These are phyloP conservation scores for Paragorgia papillata DNA, from an alignment of 92 coral and sea anemone genomes.

Conservation along the genomic window DNA sequence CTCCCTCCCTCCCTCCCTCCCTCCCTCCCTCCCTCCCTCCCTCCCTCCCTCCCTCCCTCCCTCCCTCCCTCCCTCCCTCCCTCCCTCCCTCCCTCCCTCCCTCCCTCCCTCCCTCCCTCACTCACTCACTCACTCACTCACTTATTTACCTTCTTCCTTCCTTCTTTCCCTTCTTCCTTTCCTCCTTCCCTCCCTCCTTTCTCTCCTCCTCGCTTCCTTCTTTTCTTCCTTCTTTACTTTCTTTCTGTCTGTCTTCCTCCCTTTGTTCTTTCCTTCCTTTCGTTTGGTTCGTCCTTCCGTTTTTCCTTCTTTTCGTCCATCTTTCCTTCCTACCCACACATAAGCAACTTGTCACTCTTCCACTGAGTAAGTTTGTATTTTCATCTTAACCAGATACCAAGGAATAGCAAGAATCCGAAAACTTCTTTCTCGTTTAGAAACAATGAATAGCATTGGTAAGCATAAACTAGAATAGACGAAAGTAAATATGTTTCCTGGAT, in stretches of 20 bases:
- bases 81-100: neutral
- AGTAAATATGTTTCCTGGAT: too few relatives aligned
- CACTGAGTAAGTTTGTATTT: too few relatives aligned
- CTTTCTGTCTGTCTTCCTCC: too few relatives aligned
- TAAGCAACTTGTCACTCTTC: too few relatives aligned
- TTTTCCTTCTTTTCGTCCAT: too few relatives aligned
- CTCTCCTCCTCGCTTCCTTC: neutral
- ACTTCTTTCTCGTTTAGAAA: slow-evolving; percentile 77
- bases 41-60: neutral
- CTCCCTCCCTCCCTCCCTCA: neutral
- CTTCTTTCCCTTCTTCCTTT: neutral
- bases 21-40: neutral
- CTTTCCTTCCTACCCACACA: too few relatives aligned
- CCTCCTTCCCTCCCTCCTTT: neutral
- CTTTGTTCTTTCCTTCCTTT: too few relatives aligned
- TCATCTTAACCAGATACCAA: slow-evolving; percentile 83
- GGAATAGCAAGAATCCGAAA: slow-evolving; percentile 81
- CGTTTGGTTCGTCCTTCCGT: too few relatives aligned
- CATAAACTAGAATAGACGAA: too few relatives aligned
- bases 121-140: neutral
- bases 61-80: neutral
- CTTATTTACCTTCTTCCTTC: neutral
- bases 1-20: neutral
- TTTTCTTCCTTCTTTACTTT: too few relatives aligned
- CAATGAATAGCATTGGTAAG: slow-evolving; percentile 78